These are phyloP conservation scores for Ruditapes philippinarum DNA, from an alignment of 1,140 invertebrate species.

Conservation along the genomic window DNA sequence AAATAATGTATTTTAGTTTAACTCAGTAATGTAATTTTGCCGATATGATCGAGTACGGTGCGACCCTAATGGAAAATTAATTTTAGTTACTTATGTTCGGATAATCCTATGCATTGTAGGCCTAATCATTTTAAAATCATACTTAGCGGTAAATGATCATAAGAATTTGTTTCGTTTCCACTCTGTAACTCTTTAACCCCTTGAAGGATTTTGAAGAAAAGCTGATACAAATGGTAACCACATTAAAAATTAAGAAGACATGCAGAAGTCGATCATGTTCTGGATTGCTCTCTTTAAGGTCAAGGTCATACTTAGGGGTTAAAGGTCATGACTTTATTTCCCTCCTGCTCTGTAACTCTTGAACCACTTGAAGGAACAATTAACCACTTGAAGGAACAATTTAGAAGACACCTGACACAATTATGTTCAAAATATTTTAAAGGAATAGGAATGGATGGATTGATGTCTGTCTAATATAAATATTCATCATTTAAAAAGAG, in stretches of 20 bases:
- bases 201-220: conserved; percentile 3
- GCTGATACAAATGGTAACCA: conserved; percentile 36
- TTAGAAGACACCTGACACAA: conserved; percentile 33
- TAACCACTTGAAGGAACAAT: conserved; percentile 36
- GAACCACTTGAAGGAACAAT: conserved; percentile 40
- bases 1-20: too few species aligned
- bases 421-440: conserved; percentile 38
- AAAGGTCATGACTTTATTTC: conserved; percentile 11
- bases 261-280: conserved; percentile 45
- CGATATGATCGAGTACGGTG: too few species aligned
- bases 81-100: too few species aligned
- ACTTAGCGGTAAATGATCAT: conserved; percentile 51
- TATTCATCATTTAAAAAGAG: too few species aligned
- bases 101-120: too few species aligned
- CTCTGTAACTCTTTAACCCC: conserved; percentile 49
- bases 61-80: too few species aligned
- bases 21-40: too few species aligned
- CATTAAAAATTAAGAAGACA: conserved; percentile 27
- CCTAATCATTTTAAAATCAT: too few species aligned
- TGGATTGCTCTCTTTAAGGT: conserved; percentile 34
- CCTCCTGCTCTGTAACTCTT: conserved; percentile 42
- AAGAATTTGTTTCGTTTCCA: conserved; percentile 37
- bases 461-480: too few species aligned
- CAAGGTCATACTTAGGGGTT: conserved; percentile 44
- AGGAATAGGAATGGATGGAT: too few species aligned